Conservation (phyloP, 2,797 vertebrate genomes). For the Rhynchonycteris naso region DNA sequence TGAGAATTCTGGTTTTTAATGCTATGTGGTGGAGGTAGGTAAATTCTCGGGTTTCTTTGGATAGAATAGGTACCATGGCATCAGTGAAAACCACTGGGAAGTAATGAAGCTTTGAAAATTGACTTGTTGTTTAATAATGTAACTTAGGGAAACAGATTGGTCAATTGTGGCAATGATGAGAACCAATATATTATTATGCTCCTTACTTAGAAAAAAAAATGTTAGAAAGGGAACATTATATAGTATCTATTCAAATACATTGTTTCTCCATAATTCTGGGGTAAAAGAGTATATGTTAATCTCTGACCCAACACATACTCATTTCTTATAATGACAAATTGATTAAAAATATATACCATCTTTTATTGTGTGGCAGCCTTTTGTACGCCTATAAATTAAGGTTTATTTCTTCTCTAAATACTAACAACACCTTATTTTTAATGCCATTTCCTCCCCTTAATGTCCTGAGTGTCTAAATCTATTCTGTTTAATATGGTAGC, state of each 20-base stretch:
- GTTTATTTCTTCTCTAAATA: not conserved
- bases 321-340: constrained; percentile 21
- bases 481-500: not conserved
- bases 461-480: not conserved
- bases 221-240: not conserved
- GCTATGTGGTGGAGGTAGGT: not conserved
- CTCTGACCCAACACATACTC: not conserved
- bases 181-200: not conserved
- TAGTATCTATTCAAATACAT: not conserved
- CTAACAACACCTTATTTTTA: not conserved
- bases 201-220: not conserved
- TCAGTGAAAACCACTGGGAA: not conserved
- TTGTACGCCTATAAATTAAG: not conserved
- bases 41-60: not conserved
- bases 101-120: not conserved
- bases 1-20: not conserved
- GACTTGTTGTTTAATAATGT: not conserved
- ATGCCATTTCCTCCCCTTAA: not conserved
- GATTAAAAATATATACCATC: not conserved
- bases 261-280: not conserved
- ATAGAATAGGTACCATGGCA: not conserved
- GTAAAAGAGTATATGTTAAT: not conserved
- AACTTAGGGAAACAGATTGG: not conserved
- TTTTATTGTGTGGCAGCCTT: not conserved
- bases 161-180: not conserved